Conservation (phyloP, 1,140 invertebrate genomes). For the Nixonia krombeini region DNA sequence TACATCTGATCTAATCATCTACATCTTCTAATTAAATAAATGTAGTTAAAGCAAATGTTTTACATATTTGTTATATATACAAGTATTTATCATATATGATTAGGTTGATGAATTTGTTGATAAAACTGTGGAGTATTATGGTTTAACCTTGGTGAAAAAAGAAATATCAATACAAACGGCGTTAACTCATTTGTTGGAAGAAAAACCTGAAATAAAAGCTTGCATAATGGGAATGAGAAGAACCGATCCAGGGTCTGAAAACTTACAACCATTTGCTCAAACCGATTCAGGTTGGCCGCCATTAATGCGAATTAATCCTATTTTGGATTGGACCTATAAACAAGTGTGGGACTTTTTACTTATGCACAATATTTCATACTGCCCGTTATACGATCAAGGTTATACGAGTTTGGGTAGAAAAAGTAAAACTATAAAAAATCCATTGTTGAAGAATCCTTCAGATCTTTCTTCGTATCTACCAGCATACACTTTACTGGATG, state of each 20-base stretch:
- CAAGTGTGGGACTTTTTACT: conserved; percentile 92
- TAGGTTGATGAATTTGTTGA: conserved; percentile 86
- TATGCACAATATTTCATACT: conserved; percentile 86
- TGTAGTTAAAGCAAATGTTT: background rate
- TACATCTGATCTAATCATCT: too few relatives aligned
- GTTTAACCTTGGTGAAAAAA: conserved; percentile 79
- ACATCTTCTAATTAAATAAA: background rate
- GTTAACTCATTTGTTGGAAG: conserved; percentile 75
- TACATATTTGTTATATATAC: background rate
- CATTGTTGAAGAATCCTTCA: conserved; percentile 74
- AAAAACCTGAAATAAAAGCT: conserved; percentile 81
- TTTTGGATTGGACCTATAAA: conserved; percentile 91
- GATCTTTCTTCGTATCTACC: conserved; percentile 77
- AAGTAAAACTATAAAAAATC: conserved; percentile 86
- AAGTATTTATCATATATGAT: too few relatives aligned
- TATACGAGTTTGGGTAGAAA: conserved; percentile 90
- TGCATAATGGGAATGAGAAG: conserved; percentile 90
- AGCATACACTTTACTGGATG: conserved; percentile 84
- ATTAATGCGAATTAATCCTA: conserved; percentile 88
- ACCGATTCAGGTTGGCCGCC: conserved; percentile 90
- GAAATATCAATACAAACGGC: conserved; percentile 81
- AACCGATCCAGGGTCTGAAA: conserved; percentile 84
- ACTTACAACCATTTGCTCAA: conserved; percentile 74
- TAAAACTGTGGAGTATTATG: conserved; percentile 79
- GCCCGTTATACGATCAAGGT: conserved; percentile 88